Evolutionary conservation across 2,888 invertebrate genomes (phyloP), one percentile per base, ranked within the genome.

Genomic region (Poecilobothrus nobilitatus): DNA sequence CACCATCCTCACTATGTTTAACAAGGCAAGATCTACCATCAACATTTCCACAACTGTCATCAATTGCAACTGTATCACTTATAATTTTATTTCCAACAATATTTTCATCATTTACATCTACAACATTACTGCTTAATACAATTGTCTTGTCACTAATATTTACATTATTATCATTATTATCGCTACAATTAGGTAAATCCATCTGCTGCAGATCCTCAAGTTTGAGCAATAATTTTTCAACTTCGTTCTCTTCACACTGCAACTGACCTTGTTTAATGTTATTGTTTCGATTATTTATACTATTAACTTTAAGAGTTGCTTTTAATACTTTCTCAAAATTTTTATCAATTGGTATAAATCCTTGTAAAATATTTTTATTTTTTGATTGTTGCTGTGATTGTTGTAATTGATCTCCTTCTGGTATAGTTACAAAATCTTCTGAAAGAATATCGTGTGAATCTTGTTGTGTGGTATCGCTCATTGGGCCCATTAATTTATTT

Each of bases 311-410:
- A 41, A 34, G 20, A 6, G 33, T 34, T n/a, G 62, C 18, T 27
- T 78, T 77, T 63, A 80, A 77, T 3, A 78, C 74, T 71, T 80
- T 78, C 67, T 77, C 76, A 53, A 79, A 75, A 61, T 78, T 76
- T 70, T 74, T 77, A 9, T 65, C 65, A n/a, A 65, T 34, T 10
- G 65, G 33, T 10, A 65, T 37, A 63, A 27, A 63, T 4, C 27
- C 27, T 27, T 63, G 15, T 27, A 27, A 66, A 78, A 72, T 70
- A 77, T 76, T 5, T 75, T 76, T n/a, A 77, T 77, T 21, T 44
- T 33, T 63, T 61, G 63, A 44, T 20, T 27, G 8, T 64, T 62
- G 37, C 37, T 65, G 68, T 53, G 34, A 44, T 9, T 20, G n/a
- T 67, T 34, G 65, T 34, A 33, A 5, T n/a, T 8, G 18, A 27